Evolutionary conservation across 2,888 invertebrate species (phyloP), one percentile per base, ranked within the genome.

Genomic region (Gastracanthus pulcherrimus): DNA sequence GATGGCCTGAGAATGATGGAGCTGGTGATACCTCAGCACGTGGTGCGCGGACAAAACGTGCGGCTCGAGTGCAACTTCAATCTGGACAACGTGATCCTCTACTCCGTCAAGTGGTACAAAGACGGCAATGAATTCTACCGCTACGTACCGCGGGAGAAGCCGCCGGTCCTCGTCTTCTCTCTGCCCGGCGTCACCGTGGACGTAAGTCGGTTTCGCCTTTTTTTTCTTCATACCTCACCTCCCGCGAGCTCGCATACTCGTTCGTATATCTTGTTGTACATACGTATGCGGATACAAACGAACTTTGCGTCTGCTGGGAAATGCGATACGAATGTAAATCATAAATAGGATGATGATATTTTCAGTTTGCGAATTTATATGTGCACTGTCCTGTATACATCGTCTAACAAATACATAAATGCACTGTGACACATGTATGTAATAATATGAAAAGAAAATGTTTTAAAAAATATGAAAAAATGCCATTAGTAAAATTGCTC

Each of bases 31-130:
- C 97, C 97, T 23, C 94, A 95, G 84, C 96, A 97, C 92, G 96
- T 96, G 86, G 95, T 96, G 81, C 93, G 96, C 84, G 95, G 96
- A 87, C 95, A 96, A 89, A 94, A 95, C 86, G 96, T 96, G 51
- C 93, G 94, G 79, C 92, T 97, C 86, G 96, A 96, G 90, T 97
- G 97, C 92, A 95, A 95, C 90, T 97, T 96, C 93, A 95, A 96
- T 92, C 93, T 97, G 90, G 96, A 97, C 86, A 95, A 94, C 3
- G 97, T 97, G 91, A 94, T 95, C 70, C 93, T 97, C 67, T 97
- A 97, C 92, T 97, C 97, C 41, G 97, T 97, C 88, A 97, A 97
- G 92, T 97, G 97, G 97, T 97, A 97, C 93, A 97, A 97, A 91
- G 97, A 97, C 90, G 97, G 97, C 85, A 95, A 96, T 91, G 97